A percentile compares a stretch with the other conserved stretches of the same genome.
Evolutionary conservation across 2,797 vertebrate genomes (phyloP).

Genomic region (Tangara arthus): DNA sequence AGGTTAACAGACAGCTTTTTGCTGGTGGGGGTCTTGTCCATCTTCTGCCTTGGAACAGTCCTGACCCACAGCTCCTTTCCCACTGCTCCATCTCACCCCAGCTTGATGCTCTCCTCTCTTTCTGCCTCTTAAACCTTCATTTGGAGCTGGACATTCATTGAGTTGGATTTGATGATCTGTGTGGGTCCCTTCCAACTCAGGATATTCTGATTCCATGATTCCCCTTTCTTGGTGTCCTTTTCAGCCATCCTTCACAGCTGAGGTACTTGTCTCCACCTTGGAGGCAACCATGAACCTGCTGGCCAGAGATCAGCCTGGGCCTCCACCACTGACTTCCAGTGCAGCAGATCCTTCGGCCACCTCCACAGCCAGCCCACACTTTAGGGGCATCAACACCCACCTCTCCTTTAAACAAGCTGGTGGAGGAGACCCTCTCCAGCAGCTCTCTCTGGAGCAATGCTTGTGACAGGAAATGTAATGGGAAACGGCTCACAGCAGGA

Average conservation of each 20-base stretch:
- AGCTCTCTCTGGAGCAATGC: not conserved
- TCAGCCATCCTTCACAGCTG: not conserved
- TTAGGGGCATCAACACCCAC: not conserved
- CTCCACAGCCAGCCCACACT: fast-evolving
- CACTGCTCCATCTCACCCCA: not conserved
- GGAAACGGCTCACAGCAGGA: not conserved
- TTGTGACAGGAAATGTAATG: fast-evolving
- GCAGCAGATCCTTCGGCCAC: not conserved
- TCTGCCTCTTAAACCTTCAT: not conserved
- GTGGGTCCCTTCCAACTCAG: not conserved
- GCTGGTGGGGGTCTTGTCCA: not conserved
- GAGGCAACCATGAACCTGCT: not conserved
- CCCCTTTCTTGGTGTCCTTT: not conserved
- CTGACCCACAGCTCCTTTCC: not conserved
- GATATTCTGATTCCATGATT: not conserved
- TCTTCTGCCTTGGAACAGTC: not conserved
- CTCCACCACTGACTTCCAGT: not conserved
- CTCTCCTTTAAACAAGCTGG: fast-evolving
- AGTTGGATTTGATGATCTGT: not conserved
- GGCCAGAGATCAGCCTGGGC: not conserved
- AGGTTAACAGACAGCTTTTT: not conserved
- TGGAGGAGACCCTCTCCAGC: not conserved
- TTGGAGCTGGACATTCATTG: not conserved
- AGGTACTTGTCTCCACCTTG: not conserved
- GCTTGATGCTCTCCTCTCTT: not conserved